Evolutionary conservation across 2,888 invertebrate genomes (phyloP).

Genomic region (Drosophila setosimentum): DNA sequence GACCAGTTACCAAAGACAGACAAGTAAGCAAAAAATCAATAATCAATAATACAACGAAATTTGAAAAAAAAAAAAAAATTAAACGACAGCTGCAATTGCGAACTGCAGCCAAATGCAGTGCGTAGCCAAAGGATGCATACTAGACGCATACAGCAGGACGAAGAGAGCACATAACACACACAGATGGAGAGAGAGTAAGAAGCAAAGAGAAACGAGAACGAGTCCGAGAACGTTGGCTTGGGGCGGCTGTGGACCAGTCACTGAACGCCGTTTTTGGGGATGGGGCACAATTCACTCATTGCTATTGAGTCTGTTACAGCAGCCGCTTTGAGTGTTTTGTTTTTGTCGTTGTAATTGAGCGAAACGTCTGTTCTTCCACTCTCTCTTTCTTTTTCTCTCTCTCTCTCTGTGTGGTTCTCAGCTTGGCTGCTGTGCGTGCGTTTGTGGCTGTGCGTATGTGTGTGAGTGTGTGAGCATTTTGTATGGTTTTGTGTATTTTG

Average conservation of each 20-base stretch:
- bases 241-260: conserved; percentile 56
- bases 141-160: conserved; percentile 42
- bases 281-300: conserved; percentile 62
- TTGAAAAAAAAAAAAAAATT: conserved; percentile 48
- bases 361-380: conserved; percentile 21
- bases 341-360: conserved; percentile 45
- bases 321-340: conserved; percentile 56
- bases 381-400: conserved; percentile 9
- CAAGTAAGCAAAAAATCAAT: conserved; percentile 67
- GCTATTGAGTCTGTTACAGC: conserved; percentile 53
- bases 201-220: conserved; percentile 22
- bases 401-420: neutral
- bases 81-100: conserved; percentile 57
- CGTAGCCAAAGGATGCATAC: conserved; percentile 65
- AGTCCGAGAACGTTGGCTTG: conserved; percentile 31
- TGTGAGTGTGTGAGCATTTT: conserved; percentile 38
- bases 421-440: conserved; percentile 41
- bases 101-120: conserved; percentile 66
- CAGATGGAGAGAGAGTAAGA: conserved; percentile 17
- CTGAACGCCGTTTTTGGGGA: conserved; percentile 49
- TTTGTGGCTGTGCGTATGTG: conserved; percentile 19
- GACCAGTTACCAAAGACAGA: conserved; percentile 20
- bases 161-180: conserved; percentile 27
- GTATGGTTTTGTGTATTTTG: conserved; percentile 47
- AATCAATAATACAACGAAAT: conserved; percentile 69